phyloP scores from a whole-genome alignment of 2,113 vertebrate genomes.

The Madoqua kirkii region DNA sequence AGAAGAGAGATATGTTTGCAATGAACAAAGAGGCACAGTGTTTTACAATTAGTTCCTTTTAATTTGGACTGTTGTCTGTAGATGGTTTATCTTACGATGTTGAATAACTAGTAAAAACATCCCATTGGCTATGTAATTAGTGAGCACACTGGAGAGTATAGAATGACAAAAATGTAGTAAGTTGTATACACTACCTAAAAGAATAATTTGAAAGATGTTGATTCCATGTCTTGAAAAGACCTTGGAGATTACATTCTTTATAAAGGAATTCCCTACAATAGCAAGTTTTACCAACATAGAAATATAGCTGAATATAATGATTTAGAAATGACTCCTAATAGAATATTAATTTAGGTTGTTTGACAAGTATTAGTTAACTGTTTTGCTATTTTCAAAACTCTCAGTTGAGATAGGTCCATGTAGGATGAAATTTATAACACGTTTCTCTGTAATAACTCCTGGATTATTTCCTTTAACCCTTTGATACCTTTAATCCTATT shows the following conservation, averaged over 20 bases:
- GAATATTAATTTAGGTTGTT: neutral
- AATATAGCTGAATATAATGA: neutral
- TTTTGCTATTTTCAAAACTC: neutral
- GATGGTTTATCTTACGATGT: conserved; percentile 3
- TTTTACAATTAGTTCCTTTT: conserved; percentile 29
- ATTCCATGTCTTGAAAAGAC: neutral
- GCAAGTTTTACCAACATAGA: neutral
- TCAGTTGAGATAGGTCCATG: neutral
- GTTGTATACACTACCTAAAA: neutral
- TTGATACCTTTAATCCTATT: neutral
- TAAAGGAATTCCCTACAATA: neutral
- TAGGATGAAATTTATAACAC: neutral
- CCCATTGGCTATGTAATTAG: neutral
- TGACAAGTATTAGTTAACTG: neutral
- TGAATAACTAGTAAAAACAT: conserved; percentile 8
- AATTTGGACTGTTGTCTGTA: neutral
- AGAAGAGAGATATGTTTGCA: neutral
- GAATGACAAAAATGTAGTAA: neutral
- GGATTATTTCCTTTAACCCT: neutral
- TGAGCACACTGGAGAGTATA: neutral
- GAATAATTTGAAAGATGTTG: neutral
- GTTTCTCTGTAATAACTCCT: neutral
- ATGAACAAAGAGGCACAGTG: neutral
- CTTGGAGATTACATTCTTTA: neutral
- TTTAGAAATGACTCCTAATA: neutral